A percentile compares a stretch with the other conserved stretches of the same genome.
phyloP scores from a whole-genome alignment of 2,888 invertebrate species.

The Argyresthia albistria region DNA sequence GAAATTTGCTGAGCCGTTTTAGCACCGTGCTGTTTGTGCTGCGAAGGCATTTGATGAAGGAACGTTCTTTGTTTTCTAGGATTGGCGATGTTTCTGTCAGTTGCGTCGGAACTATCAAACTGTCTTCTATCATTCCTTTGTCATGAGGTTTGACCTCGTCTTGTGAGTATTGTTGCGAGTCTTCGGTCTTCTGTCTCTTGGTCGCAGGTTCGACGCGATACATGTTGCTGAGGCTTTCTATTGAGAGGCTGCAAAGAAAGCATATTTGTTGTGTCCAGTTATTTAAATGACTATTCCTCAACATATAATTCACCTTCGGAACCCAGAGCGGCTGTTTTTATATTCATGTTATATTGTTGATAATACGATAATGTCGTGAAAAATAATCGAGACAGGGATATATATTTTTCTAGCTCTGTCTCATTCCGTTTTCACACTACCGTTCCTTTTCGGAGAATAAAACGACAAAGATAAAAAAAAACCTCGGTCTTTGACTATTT shows the following conservation, averaged over 20 bases:
- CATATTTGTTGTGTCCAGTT: no score
- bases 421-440: no score
- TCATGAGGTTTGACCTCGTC: slow-evolving; percentile 22
- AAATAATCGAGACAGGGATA: no score
- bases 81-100: slow-evolving; percentile 49
- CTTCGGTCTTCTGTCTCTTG: slow-evolving; percentile 39
- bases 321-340: no score
- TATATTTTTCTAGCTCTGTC: no score
- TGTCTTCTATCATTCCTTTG: slow-evolving; percentile 22
- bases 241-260: slow-evolving; percentile 46
- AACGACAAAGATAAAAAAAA: no score
- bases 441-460: no score
- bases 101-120: slow-evolving; percentile 13
- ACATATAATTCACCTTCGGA: no score
- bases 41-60: slow-evolving; percentile 38
- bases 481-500: no score
- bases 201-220: slow-evolving; percentile 44
- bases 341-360: no score
- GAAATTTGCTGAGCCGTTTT: slow-evolving; percentile 65
- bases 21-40: slow-evolving; percentile 39
- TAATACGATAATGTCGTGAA: no score
- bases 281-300: no score
- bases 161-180: slow-evolving; percentile 10
- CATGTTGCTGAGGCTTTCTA: slow-evolving; percentile 55
- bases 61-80: slow-evolving; percentile 50